Evolutionary conservation across 2,113 vertebrate genomes (phyloP), one percentile per base, ranked within the genome.

Genomic region (Glaucidium brasilianum): DNA sequence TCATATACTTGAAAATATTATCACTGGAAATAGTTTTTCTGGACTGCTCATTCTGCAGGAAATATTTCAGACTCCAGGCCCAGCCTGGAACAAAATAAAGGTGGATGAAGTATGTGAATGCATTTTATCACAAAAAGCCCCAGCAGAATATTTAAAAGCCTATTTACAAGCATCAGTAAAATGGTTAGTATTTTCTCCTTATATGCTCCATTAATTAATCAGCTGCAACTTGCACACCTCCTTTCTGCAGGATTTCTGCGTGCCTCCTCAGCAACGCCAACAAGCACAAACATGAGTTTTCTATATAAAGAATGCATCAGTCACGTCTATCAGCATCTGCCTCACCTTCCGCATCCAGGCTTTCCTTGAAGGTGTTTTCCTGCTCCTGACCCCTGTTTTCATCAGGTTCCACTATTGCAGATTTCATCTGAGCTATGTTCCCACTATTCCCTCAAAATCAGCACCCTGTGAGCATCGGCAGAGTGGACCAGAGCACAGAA

Each of bases 251-350:
- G 71, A 94, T 84, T 93, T 88, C 83, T 92, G 85, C 77, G 2
- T 93, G 94, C 96, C 94, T 95, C 75, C 3, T 6, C 81, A 34
- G 86, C 59, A 23, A 78, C 6, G 0, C 49, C 94, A 86, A 67
- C 97, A 97, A 94, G 97, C 88, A 94, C 27, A 8, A 84, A 95
- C 97, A 97, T 3, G 97, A 98, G 72, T 96, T 45, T 10, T 47
- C 71, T 47, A 67, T 43, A 93, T 50, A 32, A 87, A 77, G 94
- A 96, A 97, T 88, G 92, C 77, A 80, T 5, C 92, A 39, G 34
- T 20, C 86, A 53, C 5, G 3, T 69, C 86, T 92, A 90, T 13
- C 73, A 77, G 53, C 63, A 93, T 83, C 63, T 10, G 17, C 90
- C 86, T 96, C 2, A 4, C 34, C 71, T 78, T 92, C 59, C 53